Conservation (phyloP, 2,888 invertebrate genomes). For the Sympetrum striolatum region DNA sequence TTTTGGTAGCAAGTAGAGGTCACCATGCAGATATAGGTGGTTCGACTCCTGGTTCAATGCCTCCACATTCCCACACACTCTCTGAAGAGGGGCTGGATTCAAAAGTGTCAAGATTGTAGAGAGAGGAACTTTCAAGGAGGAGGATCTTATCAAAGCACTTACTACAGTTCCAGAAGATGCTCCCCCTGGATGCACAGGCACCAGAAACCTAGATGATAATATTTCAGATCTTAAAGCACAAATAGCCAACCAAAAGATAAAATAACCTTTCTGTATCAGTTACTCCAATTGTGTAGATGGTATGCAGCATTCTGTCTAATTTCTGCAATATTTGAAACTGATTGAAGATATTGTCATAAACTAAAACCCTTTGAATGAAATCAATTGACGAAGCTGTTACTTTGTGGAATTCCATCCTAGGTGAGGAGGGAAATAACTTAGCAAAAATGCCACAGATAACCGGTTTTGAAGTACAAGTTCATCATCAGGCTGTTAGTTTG, state of each 20-base stretch:
- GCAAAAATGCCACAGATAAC: too few relatives aligned
- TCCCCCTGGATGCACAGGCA: constrained; percentile 75
- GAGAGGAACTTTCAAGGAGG: constrained; percentile 78
- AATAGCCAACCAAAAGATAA: constrained; percentile 89
- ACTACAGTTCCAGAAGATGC: constrained; percentile 53
- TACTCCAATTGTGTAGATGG: too few relatives aligned
- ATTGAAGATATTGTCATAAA: too few relatives aligned
- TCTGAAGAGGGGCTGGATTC: constrained; percentile 94
- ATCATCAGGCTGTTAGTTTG: too few relatives aligned
- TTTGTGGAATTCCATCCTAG: too few relatives aligned
- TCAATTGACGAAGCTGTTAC: too few relatives aligned
- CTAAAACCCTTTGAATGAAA: too few relatives aligned
- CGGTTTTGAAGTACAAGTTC: too few relatives aligned
- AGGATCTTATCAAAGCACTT: constrained; percentile 65
- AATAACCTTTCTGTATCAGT: too few relatives aligned
- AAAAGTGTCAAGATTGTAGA: constrained; percentile 90
- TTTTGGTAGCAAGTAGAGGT: constrained; percentile 97
- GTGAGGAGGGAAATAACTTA: too few relatives aligned
- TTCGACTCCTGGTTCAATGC: constrained; percentile 90
- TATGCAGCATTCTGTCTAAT: too few relatives aligned
- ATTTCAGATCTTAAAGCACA: constrained; percentile 96
- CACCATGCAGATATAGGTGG: constrained; percentile 99
- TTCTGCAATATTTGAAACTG: too few relatives aligned
- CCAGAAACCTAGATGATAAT: constrained; percentile 91
- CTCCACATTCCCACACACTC: constrained; percentile 89